Evolutionary conservation across 2,113 vertebrate species (phyloP), one percentile per base, ranked within the genome.

Genomic region (Capreolus pygargus): DNA sequence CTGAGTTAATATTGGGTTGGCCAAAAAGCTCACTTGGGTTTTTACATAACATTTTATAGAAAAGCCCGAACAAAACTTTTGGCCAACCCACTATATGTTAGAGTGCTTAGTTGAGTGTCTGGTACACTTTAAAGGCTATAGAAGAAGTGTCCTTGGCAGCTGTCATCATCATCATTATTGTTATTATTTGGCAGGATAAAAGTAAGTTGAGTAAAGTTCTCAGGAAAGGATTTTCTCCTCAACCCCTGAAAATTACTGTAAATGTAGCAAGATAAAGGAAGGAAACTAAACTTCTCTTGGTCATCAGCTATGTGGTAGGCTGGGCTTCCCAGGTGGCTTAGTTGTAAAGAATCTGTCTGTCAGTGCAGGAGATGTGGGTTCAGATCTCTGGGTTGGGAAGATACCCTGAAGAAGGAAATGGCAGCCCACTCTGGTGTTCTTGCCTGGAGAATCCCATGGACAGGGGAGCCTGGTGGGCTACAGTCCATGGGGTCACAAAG

Each of bases 161-260:
- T 15, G 13, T 91, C 43, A 36, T 50, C 47, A 52, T 50, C 43
- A 21, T 92, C 3, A 36, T 96, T 17, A 33, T 45, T 76, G 16
- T 60, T 85, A n/a, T 67, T 86, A 15, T 39, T 94, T 92, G 57
- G 36, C 36, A 86, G 83, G 61, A 54, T 89, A 67, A 45, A 39
- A 67, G 17, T 78, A 91, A 86, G 12, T 84, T 93, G 79, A 47
- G 36, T 97, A 94, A 91, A 36, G 8, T 76, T 93, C 89, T 96
- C 47, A 88, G 55, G 88, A 95, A 78, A 82, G 70, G 27, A 47
- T 92, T 97, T 94, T 94, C n/a, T 88, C 47, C 21, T 95, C 81
- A 86, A 47, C 50, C 45, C 27, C 58, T 82, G 86, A 90, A 95
- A 83, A 91, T 85, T 97, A 10, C 57, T 88, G 45, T 87, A 91